phyloP scores from a whole-genome alignment of 1,140 invertebrate genomes.

The Mercenaria mercenaria region DNA sequence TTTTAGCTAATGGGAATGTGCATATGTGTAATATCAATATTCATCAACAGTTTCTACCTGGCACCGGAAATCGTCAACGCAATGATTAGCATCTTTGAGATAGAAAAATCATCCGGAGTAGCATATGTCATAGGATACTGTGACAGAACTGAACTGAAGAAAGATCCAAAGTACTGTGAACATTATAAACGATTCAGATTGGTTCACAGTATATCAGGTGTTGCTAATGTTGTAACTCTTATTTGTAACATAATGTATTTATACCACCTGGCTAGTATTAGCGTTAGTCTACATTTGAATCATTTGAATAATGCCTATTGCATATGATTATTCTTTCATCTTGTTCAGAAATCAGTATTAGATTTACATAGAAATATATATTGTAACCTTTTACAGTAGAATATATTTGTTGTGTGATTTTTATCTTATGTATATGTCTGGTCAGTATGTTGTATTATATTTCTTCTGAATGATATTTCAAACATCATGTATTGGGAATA shows the following conservation, averaged over 20 bases:
- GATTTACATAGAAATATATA: too few relatives aligned
- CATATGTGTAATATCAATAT: background rate
- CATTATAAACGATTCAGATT: constrained; percentile 30
- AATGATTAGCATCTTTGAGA: constrained; percentile 38
- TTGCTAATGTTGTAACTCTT: constrained; percentile 27
- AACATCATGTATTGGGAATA: too few relatives aligned
- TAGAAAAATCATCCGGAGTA: constrained; percentile 24
- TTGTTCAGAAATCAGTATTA: too few relatives aligned
- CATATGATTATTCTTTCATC: too few relatives aligned
- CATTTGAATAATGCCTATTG: too few relatives aligned
- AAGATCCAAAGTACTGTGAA: background rate
- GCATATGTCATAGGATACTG: constrained; percentile 32
- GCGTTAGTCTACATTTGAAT: too few relatives aligned
- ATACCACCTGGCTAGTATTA: constrained; percentile 3
- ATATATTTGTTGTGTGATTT: too few relatives aligned
- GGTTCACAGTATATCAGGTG: constrained; percentile 1
- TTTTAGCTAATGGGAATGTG: background rate
- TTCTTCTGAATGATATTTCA: too few relatives aligned
- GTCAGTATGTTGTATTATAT: too few relatives aligned
- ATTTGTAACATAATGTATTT: constrained; percentile 42
- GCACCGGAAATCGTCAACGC: constrained; percentile 27
- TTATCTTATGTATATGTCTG: too few relatives aligned
- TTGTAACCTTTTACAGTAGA: too few relatives aligned
- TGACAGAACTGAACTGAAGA: constrained; percentile 47
- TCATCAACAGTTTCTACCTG: constrained; percentile 49